Evolutionary conservation across 2,113 vertebrate genomes (phyloP), one percentile per base, ranked within the genome.

Genomic region (Tragelaphus buxtoni): DNA sequence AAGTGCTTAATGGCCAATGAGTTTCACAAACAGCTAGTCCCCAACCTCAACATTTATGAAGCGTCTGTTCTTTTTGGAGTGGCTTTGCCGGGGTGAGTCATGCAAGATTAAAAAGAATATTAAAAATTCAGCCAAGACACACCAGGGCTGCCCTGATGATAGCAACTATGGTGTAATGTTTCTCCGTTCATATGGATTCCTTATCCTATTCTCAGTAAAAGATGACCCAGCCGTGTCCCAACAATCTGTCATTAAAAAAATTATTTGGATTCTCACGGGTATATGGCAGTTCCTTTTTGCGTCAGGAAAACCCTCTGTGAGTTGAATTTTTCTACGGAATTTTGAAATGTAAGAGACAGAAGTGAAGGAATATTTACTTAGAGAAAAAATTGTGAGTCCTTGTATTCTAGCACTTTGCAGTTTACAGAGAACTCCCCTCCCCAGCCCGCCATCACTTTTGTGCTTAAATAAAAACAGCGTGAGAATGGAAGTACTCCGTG

Each of bases 61-160:
- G 92, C 22, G 32, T 88, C 90, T 96, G 35, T 94, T 98, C 42
- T 93, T 98, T 97, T 94, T 97, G 51, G 95, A 28, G 2, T 82
- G 85, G 77, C 95, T 98, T 97, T 95, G 88, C 81, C 58, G 87
- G 91, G 83, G 89, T 97, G 95, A 98, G 77, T 94, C 94, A 97
- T 85, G 51, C 35, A 97, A 98, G 93, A 98, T 97, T 97, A 88
- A 98, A 97, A 97, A 95, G 72, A 98, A 94, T 97, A 95, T 98
- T 98, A 97, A 97, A 94, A 94, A 94, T 97, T 90, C 91, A 98
- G 82, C 83, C 96, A 95, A 94, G 88, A 93, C 95, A 84, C 81
- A 96, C 96, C 85, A 98, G 94, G 92, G 80, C 95, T 94, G 72
- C 81, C 60, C 53, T 18, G 30, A 82, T 97, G 94, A 96, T 98